A percentile compares a stretch with the other conserved stretches of the same genome.
phyloP scores from a whole-genome alignment of 2,113 vertebrate genomes.

The Pseudorasbora parva region DNA sequence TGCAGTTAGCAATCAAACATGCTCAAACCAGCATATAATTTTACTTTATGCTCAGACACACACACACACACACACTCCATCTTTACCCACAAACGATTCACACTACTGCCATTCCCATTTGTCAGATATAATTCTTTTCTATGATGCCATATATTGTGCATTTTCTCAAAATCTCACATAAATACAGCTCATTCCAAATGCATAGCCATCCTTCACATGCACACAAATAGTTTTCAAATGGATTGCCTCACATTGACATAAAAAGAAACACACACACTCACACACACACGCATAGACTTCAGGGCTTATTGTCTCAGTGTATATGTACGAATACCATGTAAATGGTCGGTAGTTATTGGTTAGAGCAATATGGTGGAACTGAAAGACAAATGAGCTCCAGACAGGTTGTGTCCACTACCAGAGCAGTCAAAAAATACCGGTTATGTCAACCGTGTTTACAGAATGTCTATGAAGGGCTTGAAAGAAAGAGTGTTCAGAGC shows the following conservation, averaged over 20 bases:
- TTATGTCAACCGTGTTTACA: constrained; percentile 18
- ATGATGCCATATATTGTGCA: constrained; percentile 37
- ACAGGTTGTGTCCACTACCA: constrained; percentile 4
- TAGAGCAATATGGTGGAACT: constrained; percentile 4
- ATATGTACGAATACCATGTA: constrained; percentile 1
- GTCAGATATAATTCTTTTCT: constrained; percentile 12
- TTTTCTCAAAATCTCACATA: constrained; percentile 46
- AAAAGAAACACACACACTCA: constrained; percentile 1
- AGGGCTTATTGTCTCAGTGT: background rate
- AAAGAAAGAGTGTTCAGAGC: background rate
- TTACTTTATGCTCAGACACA: constrained; percentile 1
- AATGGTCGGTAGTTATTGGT: constrained; percentile 5
- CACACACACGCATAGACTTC: constrained; percentile 4
- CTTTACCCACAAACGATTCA: constrained; percentile 8
- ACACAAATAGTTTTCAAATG: constrained; percentile 40
- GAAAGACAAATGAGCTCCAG: constrained; percentile 21
- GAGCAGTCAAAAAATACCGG: constrained; percentile 16
- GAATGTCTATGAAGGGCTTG: background rate
- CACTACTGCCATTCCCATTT: constrained; percentile 13
- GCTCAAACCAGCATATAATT: constrained; percentile 13
- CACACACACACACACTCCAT: constrained; percentile 2
- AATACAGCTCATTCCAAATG: constrained; percentile 56
- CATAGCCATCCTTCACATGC: constrained; percentile 45
- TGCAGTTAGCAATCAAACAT: background rate
- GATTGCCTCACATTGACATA: constrained; percentile 36